These are phyloP conservation scores for Clunio marinus DNA, from an alignment of 2,888 invertebrate species.

Conservation along the genomic window DNA sequence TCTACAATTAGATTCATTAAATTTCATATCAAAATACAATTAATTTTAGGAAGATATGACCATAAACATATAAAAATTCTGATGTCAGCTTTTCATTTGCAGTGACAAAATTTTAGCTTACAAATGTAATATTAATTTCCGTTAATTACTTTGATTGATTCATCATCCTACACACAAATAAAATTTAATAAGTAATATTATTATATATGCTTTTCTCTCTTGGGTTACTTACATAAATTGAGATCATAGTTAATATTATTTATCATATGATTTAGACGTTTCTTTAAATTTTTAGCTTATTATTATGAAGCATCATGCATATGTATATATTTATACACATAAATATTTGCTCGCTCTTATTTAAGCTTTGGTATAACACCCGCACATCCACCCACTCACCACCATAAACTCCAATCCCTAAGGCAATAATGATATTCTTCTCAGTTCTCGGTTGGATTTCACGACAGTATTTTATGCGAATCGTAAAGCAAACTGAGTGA, in stretches of 20 bases:
- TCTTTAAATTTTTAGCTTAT: not conserved
- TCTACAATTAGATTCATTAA: no score
- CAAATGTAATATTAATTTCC: no score
- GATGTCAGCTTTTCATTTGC: no score
- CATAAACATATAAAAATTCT: no score
- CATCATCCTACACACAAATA: no score
- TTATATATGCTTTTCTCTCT: not conserved
- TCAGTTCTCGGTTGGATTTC: not conserved
- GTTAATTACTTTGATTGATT: no score
- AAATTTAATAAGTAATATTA: no score
- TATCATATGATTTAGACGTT: not conserved
- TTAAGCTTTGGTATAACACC: not conserved
- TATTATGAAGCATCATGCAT: not conserved
- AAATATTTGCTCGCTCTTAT: not conserved
- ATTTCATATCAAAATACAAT: no score
- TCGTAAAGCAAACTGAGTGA: conserved; percentile 31
- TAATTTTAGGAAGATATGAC: no score
- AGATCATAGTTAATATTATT: conserved; percentile 21
- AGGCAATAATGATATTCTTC: not conserved
- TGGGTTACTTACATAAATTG: not conserved
- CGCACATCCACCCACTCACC: not conserved
- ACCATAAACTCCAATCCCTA: not conserved
- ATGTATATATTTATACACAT: not conserved
- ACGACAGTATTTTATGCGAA: conserved; percentile 19
- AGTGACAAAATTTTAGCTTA: no score